Evolutionary conservation across 1,140 invertebrate genomes (phyloP).

Genomic region (Orchestia grillus): DNA sequence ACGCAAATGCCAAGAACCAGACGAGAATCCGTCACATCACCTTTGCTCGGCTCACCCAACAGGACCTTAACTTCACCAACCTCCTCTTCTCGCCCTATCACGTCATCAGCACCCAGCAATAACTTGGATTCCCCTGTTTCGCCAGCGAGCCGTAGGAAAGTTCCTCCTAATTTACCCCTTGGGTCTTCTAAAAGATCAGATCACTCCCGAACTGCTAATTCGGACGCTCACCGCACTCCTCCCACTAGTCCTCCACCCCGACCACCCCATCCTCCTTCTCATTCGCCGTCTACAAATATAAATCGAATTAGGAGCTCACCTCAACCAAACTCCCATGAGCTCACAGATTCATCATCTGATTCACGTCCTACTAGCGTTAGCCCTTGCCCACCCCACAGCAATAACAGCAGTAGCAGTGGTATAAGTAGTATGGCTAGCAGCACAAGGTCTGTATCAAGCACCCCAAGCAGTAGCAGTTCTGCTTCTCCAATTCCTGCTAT

Average conservation of each 20-base stretch:
- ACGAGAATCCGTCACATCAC: conserved; percentile 55
- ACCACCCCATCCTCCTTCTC: conserved; percentile 60
- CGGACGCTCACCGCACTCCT: conserved; percentile 59
- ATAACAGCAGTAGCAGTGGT: conserved; percentile 60
- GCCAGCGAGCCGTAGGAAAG: conserved; percentile 28
- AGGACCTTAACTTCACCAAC: neutral
- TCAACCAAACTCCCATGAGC: conserved; percentile 38
- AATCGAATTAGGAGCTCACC: conserved; percentile 60
- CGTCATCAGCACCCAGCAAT: neutral
- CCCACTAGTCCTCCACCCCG: conserved; percentile 57
- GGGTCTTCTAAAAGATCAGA: conserved; percentile 35
- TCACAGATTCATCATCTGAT: conserved; percentile 25
- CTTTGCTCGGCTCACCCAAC: conserved; percentile 26
- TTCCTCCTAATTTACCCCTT: conserved; percentile 43
- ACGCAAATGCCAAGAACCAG: conserved; percentile 63
- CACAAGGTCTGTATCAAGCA: conserved; percentile 61
- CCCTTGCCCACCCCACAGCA: conserved; percentile 58
- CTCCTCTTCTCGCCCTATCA: neutral
- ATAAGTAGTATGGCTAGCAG: conserved; percentile 60
- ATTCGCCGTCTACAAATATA: conserved; percentile 60
- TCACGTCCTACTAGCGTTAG: conserved; percentile 62
- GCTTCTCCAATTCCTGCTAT: conserved; percentile 62
- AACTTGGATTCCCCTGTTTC: conserved; percentile 37
- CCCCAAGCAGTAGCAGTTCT: conserved; percentile 63
- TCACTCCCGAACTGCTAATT: neutral